Percentiles rank a stretch among this genome's conserved stretches.
phyloP scores from a whole-genome alignment of 2,113 vertebrate genomes.

The Peromyscus maniculatus region DNA sequence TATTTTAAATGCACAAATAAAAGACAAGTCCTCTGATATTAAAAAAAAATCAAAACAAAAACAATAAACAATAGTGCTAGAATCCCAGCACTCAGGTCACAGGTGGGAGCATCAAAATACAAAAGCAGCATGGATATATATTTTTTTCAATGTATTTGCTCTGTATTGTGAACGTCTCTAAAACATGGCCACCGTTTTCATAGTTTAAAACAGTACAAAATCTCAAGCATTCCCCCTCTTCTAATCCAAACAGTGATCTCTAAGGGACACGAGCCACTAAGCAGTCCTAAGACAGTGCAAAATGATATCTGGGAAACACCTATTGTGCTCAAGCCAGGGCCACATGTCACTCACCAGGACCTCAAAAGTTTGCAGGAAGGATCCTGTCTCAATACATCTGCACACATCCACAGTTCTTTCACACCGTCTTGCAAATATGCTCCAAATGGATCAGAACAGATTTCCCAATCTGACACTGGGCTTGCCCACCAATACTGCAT shows the following conservation, averaged over 20 bases:
- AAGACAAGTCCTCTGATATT: neutral
- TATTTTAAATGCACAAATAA: conserved; percentile 25
- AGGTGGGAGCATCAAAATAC: neutral
- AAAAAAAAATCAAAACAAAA: neutral
- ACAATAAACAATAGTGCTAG: neutral
- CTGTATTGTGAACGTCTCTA: neutral
- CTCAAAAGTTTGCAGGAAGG: rapidly evolving
- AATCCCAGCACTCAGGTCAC: neutral
- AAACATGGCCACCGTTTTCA: neutral
- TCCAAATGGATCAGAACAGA: neutral
- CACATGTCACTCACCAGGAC: neutral
- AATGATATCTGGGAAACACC: neutral
- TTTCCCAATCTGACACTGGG: neutral
- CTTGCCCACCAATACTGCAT: neutral
- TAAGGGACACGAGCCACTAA: neutral
- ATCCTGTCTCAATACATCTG: neutral
- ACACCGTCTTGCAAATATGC: neutral
- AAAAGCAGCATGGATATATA: neutral
- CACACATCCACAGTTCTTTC: neutral
- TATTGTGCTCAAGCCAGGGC: neutral
- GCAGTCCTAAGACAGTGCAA: neutral
- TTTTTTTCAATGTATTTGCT: neutral
- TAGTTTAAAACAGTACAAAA: neutral
- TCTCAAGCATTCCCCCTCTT: neutral
- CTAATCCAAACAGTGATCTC: neutral